A percentile compares a stretch with the other conserved stretches of the same genome.
These are phyloP conservation scores for Adelges cooleyi DNA, from an alignment of 1,140 invertebrate genomes.

Conservation along the genomic window DNA sequence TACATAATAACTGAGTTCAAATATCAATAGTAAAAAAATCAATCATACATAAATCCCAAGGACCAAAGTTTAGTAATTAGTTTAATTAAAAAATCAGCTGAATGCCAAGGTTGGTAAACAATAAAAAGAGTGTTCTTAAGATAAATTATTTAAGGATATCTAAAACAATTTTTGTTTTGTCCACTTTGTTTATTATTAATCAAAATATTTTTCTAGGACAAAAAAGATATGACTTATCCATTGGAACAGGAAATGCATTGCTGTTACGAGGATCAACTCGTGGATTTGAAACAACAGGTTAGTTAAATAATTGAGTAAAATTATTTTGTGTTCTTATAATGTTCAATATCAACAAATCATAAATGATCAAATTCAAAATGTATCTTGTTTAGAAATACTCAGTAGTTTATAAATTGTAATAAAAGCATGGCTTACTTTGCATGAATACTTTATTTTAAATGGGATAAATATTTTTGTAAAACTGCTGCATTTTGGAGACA, in stretches of 20 bases:
- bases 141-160: conserved; percentile 20
- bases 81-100: neutral
- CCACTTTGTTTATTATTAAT: too few relatives aligned
- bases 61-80: neutral
- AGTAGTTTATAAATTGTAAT: too few relatives aligned
- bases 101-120: neutral
- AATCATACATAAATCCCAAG: neutral
- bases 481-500: conserved; percentile 1
- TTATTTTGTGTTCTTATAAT: too few relatives aligned
- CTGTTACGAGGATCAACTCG: conserved; percentile 21
- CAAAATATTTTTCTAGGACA: neutral
- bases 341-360: too few relatives aligned
- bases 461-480: too few relatives aligned
- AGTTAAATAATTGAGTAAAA: too few relatives aligned
- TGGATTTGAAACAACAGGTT: conserved; percentile 29
- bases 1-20: too few relatives aligned
- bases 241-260: conserved; percentile 10
- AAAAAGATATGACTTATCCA: conserved; percentile 14
- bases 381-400: neutral
- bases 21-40: too few relatives aligned
- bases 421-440: too few relatives aligned
- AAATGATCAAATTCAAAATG: conserved; percentile 18
- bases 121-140: neutral
- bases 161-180: neutral
- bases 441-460: too few relatives aligned